Evolutionary conservation across 1,140 invertebrate species (phyloP).

Genomic region (Nasonia longicornis): DNA sequence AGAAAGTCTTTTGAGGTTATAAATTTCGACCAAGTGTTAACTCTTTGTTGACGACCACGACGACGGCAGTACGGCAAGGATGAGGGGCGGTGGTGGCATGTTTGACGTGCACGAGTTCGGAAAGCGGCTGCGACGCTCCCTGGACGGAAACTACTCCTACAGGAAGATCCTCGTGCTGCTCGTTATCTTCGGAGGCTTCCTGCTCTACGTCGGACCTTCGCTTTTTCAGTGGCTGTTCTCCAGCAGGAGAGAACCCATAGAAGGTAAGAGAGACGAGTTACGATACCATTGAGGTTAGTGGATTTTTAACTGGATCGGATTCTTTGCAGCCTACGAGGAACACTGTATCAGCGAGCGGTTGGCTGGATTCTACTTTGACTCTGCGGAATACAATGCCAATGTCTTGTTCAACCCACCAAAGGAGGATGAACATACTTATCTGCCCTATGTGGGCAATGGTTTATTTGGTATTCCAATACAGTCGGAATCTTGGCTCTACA

Average conservation of each 20-base stretch:
- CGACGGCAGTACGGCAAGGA: background rate
- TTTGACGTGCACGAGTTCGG: slow-evolving; percentile 67
- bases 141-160: slow-evolving; percentile 75
- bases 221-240: slow-evolving; percentile 75
- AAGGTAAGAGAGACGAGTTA: slow-evolving; percentile 56
- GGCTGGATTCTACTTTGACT: slow-evolving; percentile 72
- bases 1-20: slow-evolving; percentile 36
- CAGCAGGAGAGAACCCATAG: slow-evolving; percentile 61
- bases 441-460: slow-evolving; percentile 86
- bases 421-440: slow-evolving; percentile 72
- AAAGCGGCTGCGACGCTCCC: slow-evolving; percentile 72
- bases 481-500: slow-evolving; percentile 76
- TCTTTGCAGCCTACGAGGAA: slow-evolving; percentile 70
- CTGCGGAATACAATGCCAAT: slow-evolving; percentile 77
- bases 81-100: slow-evolving; percentile 56
- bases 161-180: slow-evolving; percentile 75
- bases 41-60: background rate
- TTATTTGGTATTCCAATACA: slow-evolving; percentile 77
- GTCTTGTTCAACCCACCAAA: slow-evolving; percentile 73
- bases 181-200: slow-evolving; percentile 72
- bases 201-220: slow-evolving; percentile 76
- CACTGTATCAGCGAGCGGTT: slow-evolving; percentile 76
- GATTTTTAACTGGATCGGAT: background rate
- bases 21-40: slow-evolving; percentile 10
- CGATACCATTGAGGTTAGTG: background rate